phyloP scores from a whole-genome alignment of 2,888 invertebrate species.

The Eretmocerus hayati region DNA sequence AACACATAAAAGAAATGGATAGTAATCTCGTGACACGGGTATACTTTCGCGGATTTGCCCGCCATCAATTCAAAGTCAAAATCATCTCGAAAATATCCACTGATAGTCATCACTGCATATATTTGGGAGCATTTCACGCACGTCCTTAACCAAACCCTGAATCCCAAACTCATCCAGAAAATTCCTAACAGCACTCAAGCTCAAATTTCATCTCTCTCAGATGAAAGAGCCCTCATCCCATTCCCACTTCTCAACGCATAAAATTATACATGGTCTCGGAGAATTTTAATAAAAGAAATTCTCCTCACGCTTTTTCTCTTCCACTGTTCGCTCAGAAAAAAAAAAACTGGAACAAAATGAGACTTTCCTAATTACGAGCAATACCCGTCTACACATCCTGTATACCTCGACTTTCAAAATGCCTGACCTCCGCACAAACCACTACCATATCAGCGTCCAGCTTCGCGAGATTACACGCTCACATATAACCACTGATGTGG shows the following conservation, averaged over 20 bases:
- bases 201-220: neutral
- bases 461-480: neutral
- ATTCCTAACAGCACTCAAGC: neutral
- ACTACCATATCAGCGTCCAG: neutral
- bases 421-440: neutral
- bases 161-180: neutral
- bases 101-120: too few relatives aligned
- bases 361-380: too few relatives aligned
- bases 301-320: neutral
- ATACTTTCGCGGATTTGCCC: too few relatives aligned
- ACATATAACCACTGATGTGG: neutral
- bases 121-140: too few relatives aligned
- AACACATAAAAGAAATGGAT: too few relatives aligned
- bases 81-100: too few relatives aligned
- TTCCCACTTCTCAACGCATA: neutral
- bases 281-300: conserved; percentile 18
- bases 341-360: neutral
- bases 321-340: neutral
- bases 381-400: too few relatives aligned
- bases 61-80: too few relatives aligned
- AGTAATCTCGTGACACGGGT: too few relatives aligned
- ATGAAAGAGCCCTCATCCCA: neutral
- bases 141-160: too few relatives aligned
- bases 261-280: conserved; percentile 6
- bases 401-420: too few relatives aligned